phyloP scores from a whole-genome alignment of 2,113 vertebrate species.

The Sitta europaea region DNA sequence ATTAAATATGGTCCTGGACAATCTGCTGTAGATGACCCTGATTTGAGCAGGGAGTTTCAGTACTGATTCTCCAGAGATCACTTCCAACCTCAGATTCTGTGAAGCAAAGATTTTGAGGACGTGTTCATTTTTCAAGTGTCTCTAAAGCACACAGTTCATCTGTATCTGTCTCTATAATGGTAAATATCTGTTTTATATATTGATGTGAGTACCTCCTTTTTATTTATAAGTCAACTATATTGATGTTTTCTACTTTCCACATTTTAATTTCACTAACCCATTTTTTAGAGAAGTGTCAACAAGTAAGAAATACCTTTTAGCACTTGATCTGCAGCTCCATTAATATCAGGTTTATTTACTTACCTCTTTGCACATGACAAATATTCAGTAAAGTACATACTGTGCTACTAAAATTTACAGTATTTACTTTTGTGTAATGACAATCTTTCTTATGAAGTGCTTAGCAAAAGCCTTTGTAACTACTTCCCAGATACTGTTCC shows the following conservation, averaged over 20 bases:
- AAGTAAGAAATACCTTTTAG: not conserved
- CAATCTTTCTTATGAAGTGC: not conserved
- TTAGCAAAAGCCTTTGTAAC: not conserved
- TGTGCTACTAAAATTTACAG: not conserved
- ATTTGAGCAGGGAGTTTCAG: not conserved
- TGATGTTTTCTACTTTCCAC: not conserved
- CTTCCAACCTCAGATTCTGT: not conserved
- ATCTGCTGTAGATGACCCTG: not conserved
- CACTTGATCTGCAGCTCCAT: not conserved
- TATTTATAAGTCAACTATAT: not conserved
- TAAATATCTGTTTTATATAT: not conserved
- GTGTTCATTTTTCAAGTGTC: not conserved
- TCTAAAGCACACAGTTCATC: not conserved
- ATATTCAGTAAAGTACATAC: not conserved
- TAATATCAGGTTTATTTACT: constrained; percentile 19
- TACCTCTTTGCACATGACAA: not conserved
- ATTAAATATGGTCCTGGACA: not conserved
- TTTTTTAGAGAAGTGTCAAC: not conserved
- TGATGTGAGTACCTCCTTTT: not conserved
- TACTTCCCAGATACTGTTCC: not conserved
- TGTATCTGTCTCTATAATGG: not conserved
- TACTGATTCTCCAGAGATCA: not conserved
- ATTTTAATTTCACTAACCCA: not conserved
- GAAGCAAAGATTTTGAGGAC: not conserved
- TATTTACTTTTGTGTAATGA: constrained; percentile 6